phyloP scores from a whole-genome alignment of 2,888 invertebrate species.

The Ornithoptera priamus region DNA sequence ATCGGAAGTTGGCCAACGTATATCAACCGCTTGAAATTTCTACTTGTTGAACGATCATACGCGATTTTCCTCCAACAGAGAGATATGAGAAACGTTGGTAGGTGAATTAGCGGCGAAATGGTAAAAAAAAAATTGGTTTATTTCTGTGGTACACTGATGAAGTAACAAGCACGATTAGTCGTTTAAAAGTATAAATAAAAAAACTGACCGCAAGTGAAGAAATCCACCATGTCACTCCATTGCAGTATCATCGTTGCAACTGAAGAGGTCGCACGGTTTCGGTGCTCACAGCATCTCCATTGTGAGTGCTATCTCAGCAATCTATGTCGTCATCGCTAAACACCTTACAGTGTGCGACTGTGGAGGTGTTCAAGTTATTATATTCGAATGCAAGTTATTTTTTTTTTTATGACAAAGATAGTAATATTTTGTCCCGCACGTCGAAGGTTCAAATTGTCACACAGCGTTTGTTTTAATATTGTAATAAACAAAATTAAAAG shows the following conservation, averaged over 20 bases:
- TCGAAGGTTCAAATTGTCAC: too few species aligned
- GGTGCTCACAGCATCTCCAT: constrained; percentile 45
- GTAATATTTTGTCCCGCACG: too few species aligned
- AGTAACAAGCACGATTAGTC: constrained; percentile 30
- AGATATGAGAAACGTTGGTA: background rate
- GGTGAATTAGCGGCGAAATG: background rate
- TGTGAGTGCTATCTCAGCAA: constrained; percentile 61
- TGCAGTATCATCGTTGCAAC: constrained; percentile 74
- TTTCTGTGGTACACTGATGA: background rate
- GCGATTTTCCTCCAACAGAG: background rate
- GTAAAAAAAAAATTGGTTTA: background rate
- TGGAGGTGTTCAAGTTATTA: constrained; percentile 35
- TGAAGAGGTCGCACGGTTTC: constrained; percentile 62
- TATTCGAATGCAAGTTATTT: constrained; percentile 51
- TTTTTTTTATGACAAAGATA: constrained; percentile 35
- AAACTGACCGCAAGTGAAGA: constrained; percentile 71
- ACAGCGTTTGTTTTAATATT: too few species aligned
- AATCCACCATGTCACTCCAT: constrained; percentile 76
- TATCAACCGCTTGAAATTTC: constrained; percentile 9
- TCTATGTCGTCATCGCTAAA: constrained; percentile 44
- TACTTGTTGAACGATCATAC: background rate
- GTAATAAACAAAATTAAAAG: background rate
- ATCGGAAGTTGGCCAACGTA: constrained; percentile 32
- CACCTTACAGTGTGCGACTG: constrained; percentile 45
- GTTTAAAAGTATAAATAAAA: constrained; percentile 30